Evolutionary conservation across 2,113 vertebrate species (phyloP).

Genomic region (Australoheros scitulus): DNA sequence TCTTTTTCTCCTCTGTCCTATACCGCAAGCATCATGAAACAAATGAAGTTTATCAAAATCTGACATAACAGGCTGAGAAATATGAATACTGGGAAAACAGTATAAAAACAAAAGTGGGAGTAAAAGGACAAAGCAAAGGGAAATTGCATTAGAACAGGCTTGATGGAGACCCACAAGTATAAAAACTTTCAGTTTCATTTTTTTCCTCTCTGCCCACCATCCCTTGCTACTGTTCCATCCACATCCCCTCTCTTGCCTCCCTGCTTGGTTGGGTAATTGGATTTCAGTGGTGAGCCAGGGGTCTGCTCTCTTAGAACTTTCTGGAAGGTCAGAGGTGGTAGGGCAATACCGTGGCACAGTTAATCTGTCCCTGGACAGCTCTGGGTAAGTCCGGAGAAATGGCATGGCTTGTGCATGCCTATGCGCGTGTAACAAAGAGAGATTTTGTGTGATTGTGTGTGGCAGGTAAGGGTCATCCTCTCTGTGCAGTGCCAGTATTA

Average conservation of each 20-base stretch:
- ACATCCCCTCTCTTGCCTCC: slow-evolving; percentile 46
- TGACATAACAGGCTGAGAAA: neutral
- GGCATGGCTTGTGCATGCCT: neutral
- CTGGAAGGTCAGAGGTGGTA: slow-evolving; percentile 71
- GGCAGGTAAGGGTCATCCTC: slow-evolving; percentile 54
- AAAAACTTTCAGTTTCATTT: slow-evolving; percentile 32
- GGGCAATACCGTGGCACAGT: slow-evolving; percentile 68
- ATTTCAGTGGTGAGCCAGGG: slow-evolving; percentile 63
- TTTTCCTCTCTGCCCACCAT: slow-evolving; percentile 22
- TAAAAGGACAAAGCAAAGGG: neutral
- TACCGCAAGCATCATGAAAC: slow-evolving; percentile 13
- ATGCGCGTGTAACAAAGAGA: slow-evolving; percentile 10
- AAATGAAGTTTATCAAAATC: slow-evolving; percentile 8
- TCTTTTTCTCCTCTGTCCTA: slow-evolving; percentile 13
- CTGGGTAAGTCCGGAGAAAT: slow-evolving; percentile 48
- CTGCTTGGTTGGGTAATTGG: slow-evolving; percentile 73
- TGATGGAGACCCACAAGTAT: slow-evolving; percentile 24
- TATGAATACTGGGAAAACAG: slow-evolving; percentile 15
- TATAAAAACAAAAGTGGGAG: neutral
- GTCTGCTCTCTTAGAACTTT: slow-evolving; percentile 70
- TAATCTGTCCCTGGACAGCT: slow-evolving; percentile 74
- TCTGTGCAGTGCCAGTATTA: slow-evolving; percentile 33
- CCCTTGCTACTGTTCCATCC: slow-evolving; percentile 15
- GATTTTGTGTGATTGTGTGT: slow-evolving; percentile 37
- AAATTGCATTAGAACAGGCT: neutral